Evolutionary conservation across 2,888 invertebrate species (phyloP), one percentile per base, ranked within the genome.

Genomic region (Drosophila aldrichi): DNA sequence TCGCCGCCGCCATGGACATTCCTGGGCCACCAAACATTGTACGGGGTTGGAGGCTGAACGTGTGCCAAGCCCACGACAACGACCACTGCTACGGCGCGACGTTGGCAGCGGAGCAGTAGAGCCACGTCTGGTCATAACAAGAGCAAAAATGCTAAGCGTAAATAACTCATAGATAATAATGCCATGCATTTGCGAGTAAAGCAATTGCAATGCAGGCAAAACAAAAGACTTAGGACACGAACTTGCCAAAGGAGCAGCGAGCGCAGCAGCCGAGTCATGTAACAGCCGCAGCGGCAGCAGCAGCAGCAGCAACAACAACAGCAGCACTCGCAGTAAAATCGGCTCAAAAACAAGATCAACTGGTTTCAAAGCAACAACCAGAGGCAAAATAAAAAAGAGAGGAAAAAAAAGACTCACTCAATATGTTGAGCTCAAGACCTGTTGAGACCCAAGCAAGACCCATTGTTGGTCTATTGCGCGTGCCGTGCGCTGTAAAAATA

Each of bases 151-250:
- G 88, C 70, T 70, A 64, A 82, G 81, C 88, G 85, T 84, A 85
- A 88, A 89, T 85, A 85, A 84, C 88, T 89, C 84, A 82, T 86
- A 79, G 86, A 84, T 85, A 89, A 84, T 89, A 88, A 84, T 88
- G 87, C 77, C 62, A 81, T 74, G 88, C 87, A 87, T 83, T 82
- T 70, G 61, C 85, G 69, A 73, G 65, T 52, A 58, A 71, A 55
- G 70, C 88, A 72, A 83, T 76, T 79, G 80, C 71, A 70, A 67
- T 68, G 71, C 64, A 62, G 72, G 63, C 82, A 88, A 88, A 85
- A 85, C 85, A 85, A 88, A 90, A 90, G 89, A 85, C 85, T 85
- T 90, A 90, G 87, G 90, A 90, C 87, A 89, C 90, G 84, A 90
- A 89, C 85, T 83, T 66, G 74, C 75, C 65, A 74, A 83, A 88